Conservation (phyloP, 2,113 vertebrate genomes). For the Hippocampus mohnikei region DNA sequence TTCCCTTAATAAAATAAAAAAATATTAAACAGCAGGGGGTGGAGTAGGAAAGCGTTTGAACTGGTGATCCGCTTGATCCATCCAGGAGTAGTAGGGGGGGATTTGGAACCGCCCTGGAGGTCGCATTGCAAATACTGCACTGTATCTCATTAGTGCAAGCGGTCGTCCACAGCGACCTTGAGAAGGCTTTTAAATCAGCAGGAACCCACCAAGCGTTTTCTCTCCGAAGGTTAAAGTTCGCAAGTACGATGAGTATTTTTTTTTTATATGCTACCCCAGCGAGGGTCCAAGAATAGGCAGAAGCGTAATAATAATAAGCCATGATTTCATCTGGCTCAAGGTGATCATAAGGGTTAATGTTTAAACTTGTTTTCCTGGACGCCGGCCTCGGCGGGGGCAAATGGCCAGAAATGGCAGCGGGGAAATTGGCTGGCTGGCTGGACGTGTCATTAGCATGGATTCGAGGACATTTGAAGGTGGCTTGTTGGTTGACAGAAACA, state of each 20-base stretch:
- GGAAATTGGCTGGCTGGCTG: neutral
- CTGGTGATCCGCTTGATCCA: constrained; percentile 16
- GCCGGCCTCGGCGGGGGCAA: neutral
- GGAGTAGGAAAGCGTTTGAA: constrained; percentile 16
- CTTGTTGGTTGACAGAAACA: neutral
- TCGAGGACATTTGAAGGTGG: neutral
- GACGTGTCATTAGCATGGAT: neutral
- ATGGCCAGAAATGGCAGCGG: neutral
- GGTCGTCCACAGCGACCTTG: constrained; percentile 35
- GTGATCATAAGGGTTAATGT: neutral
- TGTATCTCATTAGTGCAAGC: constrained; percentile 40
- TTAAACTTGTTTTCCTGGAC: neutral
- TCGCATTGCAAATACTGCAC: constrained; percentile 33
- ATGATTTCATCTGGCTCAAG: neutral
- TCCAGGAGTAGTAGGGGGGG: constrained; percentile 5
- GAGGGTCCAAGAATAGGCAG: neutral
- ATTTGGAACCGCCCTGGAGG: constrained; percentile 25
- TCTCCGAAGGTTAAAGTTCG: neutral
- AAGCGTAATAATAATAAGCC: neutral
- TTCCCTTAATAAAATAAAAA: constrained; percentile 23
- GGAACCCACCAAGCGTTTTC: constrained; percentile 14
- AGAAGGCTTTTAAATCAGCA: constrained; percentile 34
- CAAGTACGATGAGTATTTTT: neutral
- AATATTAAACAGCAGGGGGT: neutral
- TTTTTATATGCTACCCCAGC: neutral